These are phyloP conservation scores for Gibbula magus DNA, from an alignment of 2,888 invertebrate species.

Conservation along the genomic window DNA sequence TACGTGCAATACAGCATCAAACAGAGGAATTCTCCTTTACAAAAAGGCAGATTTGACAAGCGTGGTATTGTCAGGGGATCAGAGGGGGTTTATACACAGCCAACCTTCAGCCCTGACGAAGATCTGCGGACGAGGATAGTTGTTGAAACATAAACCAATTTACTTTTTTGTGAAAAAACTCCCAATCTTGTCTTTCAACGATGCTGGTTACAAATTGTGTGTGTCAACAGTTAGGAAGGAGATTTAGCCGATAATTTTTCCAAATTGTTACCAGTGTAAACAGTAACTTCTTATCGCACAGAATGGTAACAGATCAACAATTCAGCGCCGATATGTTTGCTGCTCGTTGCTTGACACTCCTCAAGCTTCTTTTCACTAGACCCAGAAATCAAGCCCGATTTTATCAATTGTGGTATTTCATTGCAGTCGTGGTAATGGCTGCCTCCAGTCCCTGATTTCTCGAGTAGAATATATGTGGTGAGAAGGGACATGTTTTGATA, in stretches of 20 bases:
- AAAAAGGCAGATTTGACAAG: neutral
- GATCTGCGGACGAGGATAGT: neutral
- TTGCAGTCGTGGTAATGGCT: too few species aligned
- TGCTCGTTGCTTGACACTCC: neutral
- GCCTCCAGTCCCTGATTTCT: too few species aligned
- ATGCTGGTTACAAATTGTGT: constrained; percentile 18
- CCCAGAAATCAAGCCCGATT: neutral
- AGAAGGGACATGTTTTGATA: neutral
- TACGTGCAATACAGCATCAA: constrained; percentile 15
- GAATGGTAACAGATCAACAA: constrained; percentile 12
- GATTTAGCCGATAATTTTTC: constrained; percentile 10
- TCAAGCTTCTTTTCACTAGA: neutral
- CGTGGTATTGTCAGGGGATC: neutral
- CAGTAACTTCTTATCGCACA: neutral
- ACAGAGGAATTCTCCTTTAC: constrained; percentile 4
- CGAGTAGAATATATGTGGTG: neutral
- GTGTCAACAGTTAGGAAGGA: constrained; percentile 16
- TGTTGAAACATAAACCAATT: constrained; percentile 8
- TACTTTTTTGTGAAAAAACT: neutral
- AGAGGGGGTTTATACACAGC: neutral
- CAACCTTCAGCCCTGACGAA: neutral
- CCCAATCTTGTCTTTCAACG: neutral
- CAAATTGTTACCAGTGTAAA: constrained; percentile 10
- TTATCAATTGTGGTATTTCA: constrained; percentile 14
- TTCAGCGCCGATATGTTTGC: neutral